Conservation (phyloP, 2,113 vertebrate genomes). For the Pagrus major region DNA sequence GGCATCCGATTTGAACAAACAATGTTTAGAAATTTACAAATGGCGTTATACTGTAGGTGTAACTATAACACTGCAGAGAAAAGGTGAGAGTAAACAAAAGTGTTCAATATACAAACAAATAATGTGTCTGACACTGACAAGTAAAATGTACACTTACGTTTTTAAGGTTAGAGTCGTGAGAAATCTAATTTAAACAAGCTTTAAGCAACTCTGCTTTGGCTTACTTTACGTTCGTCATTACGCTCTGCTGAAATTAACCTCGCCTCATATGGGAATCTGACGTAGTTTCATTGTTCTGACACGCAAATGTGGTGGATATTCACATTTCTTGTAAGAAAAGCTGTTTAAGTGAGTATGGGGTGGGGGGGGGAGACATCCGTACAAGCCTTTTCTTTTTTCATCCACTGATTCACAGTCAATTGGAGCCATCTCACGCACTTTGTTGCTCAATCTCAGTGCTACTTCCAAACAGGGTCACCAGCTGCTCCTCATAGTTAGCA, state of each 20-base stretch:
- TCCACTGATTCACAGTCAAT: conserved; percentile 59
- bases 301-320: conserved; percentile 64
- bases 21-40: conserved; percentile 63
- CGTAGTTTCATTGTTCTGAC: conserved; percentile 41
- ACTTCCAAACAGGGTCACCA: conserved; percentile 94
- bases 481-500: conserved; percentile 97
- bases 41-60: conserved; percentile 40
- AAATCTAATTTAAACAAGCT: conserved; percentile 62
- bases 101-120: conserved; percentile 64
- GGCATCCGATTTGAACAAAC: conserved; percentile 65
- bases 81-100: conserved; percentile 60
- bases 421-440: conserved; percentile 86
- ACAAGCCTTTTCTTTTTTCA: conserved; percentile 45
- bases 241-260: conserved; percentile 41
- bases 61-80: conserved; percentile 55
- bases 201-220: conserved; percentile 69
- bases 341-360: conserved; percentile 50
- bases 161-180: conserved; percentile 51
- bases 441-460: conserved; percentile 94
- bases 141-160: conserved; percentile 65
- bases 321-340: conserved; percentile 74
- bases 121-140: conserved; percentile 54
- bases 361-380: conserved; percentile 47
- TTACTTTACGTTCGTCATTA: conserved; percentile 52
- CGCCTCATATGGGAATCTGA: conserved; percentile 34